Percentiles rank a stretch among this genome's conserved stretches.
These are phyloP conservation scores for Ophion ellenae DNA, from an alignment of 2,888 invertebrate genomes.

Conservation along the genomic window DNA sequence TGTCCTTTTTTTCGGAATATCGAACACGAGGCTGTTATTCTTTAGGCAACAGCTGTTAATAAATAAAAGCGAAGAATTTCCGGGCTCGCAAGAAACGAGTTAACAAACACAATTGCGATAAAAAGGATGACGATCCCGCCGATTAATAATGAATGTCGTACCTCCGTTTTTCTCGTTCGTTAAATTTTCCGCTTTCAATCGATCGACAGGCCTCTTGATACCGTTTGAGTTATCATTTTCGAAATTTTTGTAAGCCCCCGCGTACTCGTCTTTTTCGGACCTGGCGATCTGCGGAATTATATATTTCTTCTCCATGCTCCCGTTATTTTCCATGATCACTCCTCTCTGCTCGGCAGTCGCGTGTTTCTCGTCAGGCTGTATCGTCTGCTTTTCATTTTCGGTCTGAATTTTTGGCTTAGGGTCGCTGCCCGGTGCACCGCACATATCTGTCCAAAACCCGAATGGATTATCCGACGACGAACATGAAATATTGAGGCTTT, in stretches of 20 bases:
- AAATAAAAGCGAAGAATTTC: background rate
- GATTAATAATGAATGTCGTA: slow-evolving; percentile 63
- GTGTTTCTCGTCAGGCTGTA: slow-evolving; percentile 56
- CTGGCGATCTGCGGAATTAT: slow-evolving; percentile 42
- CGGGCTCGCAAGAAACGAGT: background rate
- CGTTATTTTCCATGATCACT: slow-evolving; percentile 16
- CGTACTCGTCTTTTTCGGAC: slow-evolving; percentile 71
- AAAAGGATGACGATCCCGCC: background rate
- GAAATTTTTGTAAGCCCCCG: slow-evolving; percentile 68
- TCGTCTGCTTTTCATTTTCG: slow-evolving; percentile 50
- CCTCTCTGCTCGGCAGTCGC: slow-evolving; percentile 59
- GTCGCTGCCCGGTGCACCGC: slow-evolving; percentile 79
- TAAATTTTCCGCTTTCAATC: slow-evolving; percentile 74
- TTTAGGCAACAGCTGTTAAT: background rate
- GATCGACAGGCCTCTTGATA: slow-evolving; percentile 66
- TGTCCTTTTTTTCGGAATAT: background rate
- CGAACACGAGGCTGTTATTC: background rate
- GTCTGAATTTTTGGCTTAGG: slow-evolving; percentile 70
- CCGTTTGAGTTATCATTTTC: slow-evolving; percentile 67
- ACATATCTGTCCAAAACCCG: slow-evolving; percentile 76
- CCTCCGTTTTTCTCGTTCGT: slow-evolving; percentile 79
- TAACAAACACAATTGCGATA: background rate
- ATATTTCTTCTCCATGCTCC: slow-evolving; percentile 39
- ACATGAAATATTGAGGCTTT: slow-evolving; percentile 12
- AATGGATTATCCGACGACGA: background rate